phyloP scores from a whole-genome alignment of 2,113 vertebrate species.

The Panthera leo region DNA sequence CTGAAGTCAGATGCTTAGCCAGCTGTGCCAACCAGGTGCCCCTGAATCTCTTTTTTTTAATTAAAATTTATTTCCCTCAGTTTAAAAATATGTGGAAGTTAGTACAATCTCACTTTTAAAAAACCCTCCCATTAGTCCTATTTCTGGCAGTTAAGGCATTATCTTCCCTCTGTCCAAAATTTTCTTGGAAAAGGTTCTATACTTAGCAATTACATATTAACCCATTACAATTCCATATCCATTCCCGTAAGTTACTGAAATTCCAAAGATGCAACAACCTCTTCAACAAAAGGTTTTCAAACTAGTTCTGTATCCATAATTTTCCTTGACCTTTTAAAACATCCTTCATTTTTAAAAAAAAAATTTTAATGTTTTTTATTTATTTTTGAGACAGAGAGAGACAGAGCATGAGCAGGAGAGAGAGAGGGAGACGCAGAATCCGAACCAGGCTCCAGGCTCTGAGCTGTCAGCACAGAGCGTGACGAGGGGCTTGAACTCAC shows the following conservation, averaged over 20 bases:
- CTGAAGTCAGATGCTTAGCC: too few species aligned
- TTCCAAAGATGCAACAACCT: background rate
- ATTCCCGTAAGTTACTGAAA: background rate
- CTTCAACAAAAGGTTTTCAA: background rate
- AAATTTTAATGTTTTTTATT: too few species aligned
- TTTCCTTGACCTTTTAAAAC: background rate
- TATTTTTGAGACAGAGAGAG: too few species aligned
- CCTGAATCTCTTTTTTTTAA: background rate
- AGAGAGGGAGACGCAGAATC: too few species aligned
- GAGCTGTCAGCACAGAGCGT: too few species aligned
- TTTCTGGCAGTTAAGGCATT: background rate
- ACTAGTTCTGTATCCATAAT: background rate
- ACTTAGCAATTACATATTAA: background rate
- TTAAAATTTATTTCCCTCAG: background rate
- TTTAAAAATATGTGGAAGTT: background rate
- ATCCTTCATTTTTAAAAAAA: background rate
- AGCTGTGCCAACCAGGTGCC: too few species aligned
- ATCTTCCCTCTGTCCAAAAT: background rate
- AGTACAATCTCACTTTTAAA: background rate
- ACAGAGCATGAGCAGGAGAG: too few species aligned
- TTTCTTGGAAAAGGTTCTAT: background rate
- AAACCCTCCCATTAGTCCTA: background rate
- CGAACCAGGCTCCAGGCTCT: too few species aligned
- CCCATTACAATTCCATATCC: background rate
- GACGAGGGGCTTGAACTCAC: too few species aligned